Evolutionary conservation across 2,888 invertebrate species (phyloP), one percentile per base, ranked within the genome.

Genomic region (Punctoribates punctum): DNA sequence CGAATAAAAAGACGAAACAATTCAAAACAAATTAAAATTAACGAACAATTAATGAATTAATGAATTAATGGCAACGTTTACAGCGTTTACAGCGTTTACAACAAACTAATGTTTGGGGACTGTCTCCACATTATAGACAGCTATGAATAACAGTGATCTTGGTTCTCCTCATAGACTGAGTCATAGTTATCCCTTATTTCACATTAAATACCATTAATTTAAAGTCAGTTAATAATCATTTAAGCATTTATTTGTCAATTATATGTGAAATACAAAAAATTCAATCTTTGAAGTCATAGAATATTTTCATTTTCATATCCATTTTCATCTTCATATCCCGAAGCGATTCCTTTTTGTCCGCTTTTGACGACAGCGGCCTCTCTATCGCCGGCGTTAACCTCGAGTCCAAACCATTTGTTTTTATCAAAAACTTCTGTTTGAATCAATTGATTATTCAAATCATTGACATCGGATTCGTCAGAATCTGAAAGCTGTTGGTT

Each of bases 341-440:
- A 73, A 25, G 77, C 77, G 48, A 77, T 77, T 20, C 77, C 77
- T 25, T n/a, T 46, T 23, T 54, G 51, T 27, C 77, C 77, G 9
- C 42, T 23, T 34, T 77, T 73, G 1, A 77, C 29, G 1, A 27
- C 13, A 25, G 42, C 17, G n/a, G 65, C 27, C 72, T 72, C 75
- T 46, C 38, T 62, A 1, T 38, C 15, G 5, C 73, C 75, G 29
- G 60, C 65, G 27, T 76, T 72, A 1, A 77, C 65, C 23, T 78
- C 27, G 17, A 77, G 57, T 34, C 77, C 77, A 60, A 46, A 77
- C 77, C 77, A 77, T 46, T 42, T 38, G 27, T 75, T 60, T 60
- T 42, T 60, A 13, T 75, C 48, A 42, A 77, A 54, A 1, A 42
- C 46, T 34, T 67, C 29, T 15, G 29, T 34, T 57, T 77, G 70